Percentiles rank a stretch among this genome's conserved stretches.
Conservation (phyloP, 2,888 invertebrate species). For the Thumatha senex region DNA sequence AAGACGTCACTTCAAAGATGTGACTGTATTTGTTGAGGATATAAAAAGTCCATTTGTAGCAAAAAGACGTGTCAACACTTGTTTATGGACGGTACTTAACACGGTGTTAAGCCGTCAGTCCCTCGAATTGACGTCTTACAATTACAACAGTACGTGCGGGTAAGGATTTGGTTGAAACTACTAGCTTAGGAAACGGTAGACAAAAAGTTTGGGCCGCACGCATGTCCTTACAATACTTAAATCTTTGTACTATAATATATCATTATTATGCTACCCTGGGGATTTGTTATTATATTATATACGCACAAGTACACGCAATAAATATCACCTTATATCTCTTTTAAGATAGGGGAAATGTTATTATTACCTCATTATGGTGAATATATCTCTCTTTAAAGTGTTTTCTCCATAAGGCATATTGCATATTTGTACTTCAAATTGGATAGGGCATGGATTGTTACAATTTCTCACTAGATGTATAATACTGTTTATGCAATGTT, state of each 20-base stretch:
- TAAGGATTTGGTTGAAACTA: background rate
- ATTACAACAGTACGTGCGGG: conserved; percentile 6
- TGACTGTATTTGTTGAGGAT: conserved; percentile 58
- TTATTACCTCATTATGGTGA: conserved; percentile 10
- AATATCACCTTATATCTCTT: conserved; percentile 42
- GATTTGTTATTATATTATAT: conserved; percentile 1
- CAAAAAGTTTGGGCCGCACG: background rate
- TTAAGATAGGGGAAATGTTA: conserved; percentile 4
- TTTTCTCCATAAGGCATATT: conserved; percentile 3
- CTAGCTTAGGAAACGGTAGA: background rate
- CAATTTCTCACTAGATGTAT: too few species aligned
- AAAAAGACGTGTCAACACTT: conserved; percentile 54
- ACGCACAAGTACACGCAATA: conserved; percentile 53
- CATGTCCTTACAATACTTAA: conserved; percentile 2
- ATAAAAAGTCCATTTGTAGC: conserved; percentile 68
- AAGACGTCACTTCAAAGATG: too few species aligned
- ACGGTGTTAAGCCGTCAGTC: conserved; percentile 52
- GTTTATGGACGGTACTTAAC: conserved; percentile 67
- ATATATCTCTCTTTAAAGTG: conserved; percentile 7
- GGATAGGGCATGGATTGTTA: too few species aligned
- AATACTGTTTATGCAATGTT: too few species aligned
- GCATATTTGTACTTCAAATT: too few species aligned
- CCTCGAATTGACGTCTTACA: conserved; percentile 27
- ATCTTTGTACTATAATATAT: background rate
- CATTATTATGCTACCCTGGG: background rate